Evolutionary conservation across 2,888 invertebrate species (phyloP).

Genomic region (Orthosia gothica): DNA sequence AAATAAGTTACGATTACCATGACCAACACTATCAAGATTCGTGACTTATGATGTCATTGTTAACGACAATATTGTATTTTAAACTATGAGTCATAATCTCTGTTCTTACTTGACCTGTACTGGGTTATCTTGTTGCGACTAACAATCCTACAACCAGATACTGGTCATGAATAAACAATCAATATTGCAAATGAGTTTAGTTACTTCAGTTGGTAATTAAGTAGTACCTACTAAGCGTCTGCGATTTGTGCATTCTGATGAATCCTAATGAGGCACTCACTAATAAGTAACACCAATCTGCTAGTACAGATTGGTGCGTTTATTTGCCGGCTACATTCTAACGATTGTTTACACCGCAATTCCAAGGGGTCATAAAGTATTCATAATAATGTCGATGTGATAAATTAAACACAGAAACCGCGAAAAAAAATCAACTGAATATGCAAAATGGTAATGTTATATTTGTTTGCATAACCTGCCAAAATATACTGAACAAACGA

Average conservation of each 20-base stretch:
- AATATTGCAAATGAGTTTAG: conserved; percentile 12
- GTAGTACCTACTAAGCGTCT: background rate
- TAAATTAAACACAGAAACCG: no score
- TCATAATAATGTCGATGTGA: no score
- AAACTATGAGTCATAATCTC: conserved; percentile 37
- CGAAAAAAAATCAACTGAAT: no score
- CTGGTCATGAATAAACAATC: conserved; percentile 14
- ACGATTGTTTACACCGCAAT: background rate
- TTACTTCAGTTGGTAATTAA: background rate
- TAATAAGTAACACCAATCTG: background rate
- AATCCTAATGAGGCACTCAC: background rate
- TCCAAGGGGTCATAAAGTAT: no score
- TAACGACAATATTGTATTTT: conserved; percentile 37
- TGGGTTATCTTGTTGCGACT: conserved; percentile 14
- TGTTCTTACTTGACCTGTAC: conserved; percentile 43
- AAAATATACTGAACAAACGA: background rate
- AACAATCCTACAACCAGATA: background rate
- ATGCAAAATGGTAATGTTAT: no score
- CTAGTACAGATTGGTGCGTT: background rate
- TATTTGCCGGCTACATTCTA: background rate
- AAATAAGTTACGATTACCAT: conserved; percentile 15
- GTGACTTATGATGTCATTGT: conserved; percentile 26
- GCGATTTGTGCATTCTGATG: background rate
- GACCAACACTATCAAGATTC: conserved; percentile 21
- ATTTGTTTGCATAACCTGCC: no score